Base-by-base conservation (phyloP, 2,888 invertebrate species). In the Hyposoter dolosus region DNA sequence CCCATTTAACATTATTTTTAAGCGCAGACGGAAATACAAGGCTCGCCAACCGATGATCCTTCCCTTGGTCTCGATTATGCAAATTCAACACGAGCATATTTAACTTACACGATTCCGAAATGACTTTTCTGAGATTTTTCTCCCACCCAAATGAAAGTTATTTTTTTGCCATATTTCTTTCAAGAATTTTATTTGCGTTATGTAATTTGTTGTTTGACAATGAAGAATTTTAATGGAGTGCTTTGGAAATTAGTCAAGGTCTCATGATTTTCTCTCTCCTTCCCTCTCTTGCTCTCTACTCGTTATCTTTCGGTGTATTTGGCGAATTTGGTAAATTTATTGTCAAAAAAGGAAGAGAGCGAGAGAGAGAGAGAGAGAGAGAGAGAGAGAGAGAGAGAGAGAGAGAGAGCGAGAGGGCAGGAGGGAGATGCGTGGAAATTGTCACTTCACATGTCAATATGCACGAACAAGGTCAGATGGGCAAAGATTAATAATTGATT, bases 1-100 rank as follows among this genome's bases (percentile, higher is more conserved):
- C 88, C 90, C 85, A 90, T 91, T 92, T 91, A 86, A 74, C 89
- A 87, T 91, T 92, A 92, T 91, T 92, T 90, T 91, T 90, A 90
- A 89, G 90, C 88, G 77, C 81, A 84, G 89, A 91, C 90, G 84
- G 84, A 90, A 92, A 91, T 91, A 90, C 89, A 74, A 84, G 80
- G 56, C 72, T 85, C 80, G 88, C 86, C 86, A 81, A 89, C 66
- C 45, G 87, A 88, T 89, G 89, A 87, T 87, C 88, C 87, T 84
- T 53, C 83, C 15, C 45, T 35, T 63, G 66, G 15, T 74, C 72
- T 66, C 83, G 80, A 77, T 85, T 83, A 77, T 71, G 76, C 74
- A 74, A 74, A 81, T 81, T 43, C n/a, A 63, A 9, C 17, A 63
- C 0, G 35, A 63, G 60, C 50, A 28, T 23, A 15, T 19, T 74